Conservation (phyloP, 1,140 invertebrate species). For the Cecropterus lyciades region DNA sequence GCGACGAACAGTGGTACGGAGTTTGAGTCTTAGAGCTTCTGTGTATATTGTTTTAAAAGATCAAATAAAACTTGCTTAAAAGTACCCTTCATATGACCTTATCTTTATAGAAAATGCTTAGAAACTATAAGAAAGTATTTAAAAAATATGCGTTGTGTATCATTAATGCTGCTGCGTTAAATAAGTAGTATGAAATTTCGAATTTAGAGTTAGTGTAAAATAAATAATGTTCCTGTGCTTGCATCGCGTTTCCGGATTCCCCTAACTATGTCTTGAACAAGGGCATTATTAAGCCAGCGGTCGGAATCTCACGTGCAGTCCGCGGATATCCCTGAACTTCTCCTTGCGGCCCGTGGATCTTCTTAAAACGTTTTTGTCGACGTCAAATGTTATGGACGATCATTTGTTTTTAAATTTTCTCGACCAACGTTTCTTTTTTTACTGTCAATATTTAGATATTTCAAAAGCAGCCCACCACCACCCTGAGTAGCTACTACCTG, state of each 20-base stretch:
- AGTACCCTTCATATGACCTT: background rate
- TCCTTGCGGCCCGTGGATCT: no score
- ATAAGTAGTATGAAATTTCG: slow-evolving; percentile 4
- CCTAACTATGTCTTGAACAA: background rate
- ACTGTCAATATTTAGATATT: no score
- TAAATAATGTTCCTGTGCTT: slow-evolving; percentile 6
- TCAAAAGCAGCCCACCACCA: no score
- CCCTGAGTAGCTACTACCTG: no score
- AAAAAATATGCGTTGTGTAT: slow-evolving; percentile 11
- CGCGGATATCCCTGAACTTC: no score
- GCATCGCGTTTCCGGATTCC: background rate
- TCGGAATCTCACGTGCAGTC: no score
- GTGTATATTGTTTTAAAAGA: background rate
- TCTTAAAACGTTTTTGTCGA: no score
- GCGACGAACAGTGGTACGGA: slow-evolving; percentile 1
- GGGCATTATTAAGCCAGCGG: no score
- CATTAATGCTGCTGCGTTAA: slow-evolving; percentile 7
- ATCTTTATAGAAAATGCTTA: slow-evolving; percentile 14
- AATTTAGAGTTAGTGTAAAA: slow-evolving; percentile 4
- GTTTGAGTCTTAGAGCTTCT: background rate
- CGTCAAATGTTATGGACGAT: no score
- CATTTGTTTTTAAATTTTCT: no score
- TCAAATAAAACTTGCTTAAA: background rate
- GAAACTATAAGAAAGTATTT: background rate
- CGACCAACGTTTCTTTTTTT: no score